Evolutionary conservation across 53 echinoderm and acorn worm species (phyloP).

Genomic region (Paracentrotus lividus): DNA sequence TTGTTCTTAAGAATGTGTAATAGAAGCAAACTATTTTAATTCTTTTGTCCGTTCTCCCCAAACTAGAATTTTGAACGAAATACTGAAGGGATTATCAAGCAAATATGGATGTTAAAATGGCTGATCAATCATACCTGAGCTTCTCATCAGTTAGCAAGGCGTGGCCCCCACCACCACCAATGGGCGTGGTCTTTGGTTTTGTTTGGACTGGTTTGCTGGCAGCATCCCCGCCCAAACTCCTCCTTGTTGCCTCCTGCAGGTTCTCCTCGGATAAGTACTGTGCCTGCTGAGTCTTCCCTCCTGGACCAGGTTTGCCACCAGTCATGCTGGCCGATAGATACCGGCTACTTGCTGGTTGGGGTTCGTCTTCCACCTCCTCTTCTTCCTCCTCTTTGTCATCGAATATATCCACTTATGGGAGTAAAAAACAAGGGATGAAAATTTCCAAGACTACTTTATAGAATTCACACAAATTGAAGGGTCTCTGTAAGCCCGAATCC

Average conservation of each 20-base stretch:
- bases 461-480: no score
- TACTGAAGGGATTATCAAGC: no score
- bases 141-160: conserved; percentile 94
- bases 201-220: not conserved
- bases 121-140: conserved; percentile 82
- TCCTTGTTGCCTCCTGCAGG: conserved; percentile 76
- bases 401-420: conserved; percentile 87
- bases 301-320: not conserved
- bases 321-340: conserved; percentile 54
- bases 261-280: conserved; percentile 91
- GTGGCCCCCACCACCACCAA: conserved; percentile 61
- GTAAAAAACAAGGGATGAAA: no score
- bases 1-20: no score
- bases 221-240: conserved; percentile 38
- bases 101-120: not conserved
- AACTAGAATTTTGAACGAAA: no score
- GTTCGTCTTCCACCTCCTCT: not conserved
- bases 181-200: conserved; percentile 61
- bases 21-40: no score
- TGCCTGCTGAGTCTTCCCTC: conserved; percentile 24
- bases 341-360: conserved; percentile 21
- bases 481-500: no score
- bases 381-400: conserved; percentile 88
- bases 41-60: no score
- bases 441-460: no score